phyloP scores from a whole-genome alignment of 2,888 invertebrate species.

The Psococerastis gibbosa region DNA sequence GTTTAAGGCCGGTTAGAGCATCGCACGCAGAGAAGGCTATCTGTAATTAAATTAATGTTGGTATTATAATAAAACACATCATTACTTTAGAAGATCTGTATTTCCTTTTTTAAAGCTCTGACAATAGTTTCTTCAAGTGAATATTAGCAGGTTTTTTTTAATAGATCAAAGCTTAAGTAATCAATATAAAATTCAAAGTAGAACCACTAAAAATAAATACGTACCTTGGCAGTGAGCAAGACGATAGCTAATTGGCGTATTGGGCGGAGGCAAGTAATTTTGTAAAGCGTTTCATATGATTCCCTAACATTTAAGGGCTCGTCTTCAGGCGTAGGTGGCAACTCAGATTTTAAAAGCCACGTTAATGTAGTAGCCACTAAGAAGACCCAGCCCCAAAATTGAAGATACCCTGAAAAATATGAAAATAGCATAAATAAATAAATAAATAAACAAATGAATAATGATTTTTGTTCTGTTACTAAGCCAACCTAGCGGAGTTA shows the following conservation, averaged over 20 bases:
- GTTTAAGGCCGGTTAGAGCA: conserved; percentile 81
- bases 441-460: no score
- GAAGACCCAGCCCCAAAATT: conserved; percentile 90
- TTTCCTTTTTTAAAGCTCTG: no score
- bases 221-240: conserved; percentile 77
- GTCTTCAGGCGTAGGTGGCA: conserved; percentile 23
- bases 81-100: no score
- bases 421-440: no score
- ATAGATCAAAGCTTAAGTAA: no score
- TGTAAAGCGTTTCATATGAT: conserved; percentile 66
- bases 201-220: no score
- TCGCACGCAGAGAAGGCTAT: conserved; percentile 92
- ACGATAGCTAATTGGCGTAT: conserved; percentile 57
- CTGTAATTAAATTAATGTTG: conserved; percentile 36
- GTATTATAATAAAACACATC: no score
- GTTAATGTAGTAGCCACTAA: conserved; percentile 77
- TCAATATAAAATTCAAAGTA: no score
- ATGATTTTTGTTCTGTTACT: no score
- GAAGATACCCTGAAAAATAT: conserved; percentile 69
- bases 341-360: conserved; percentile 72
- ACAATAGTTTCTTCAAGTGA: no score
- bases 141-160: no score
- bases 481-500: no score
- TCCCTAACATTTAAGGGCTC: conserved; percentile 26
- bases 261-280: conserved; percentile 65